Conservation (phyloP, 2,113 vertebrate species). For the Paratilapia polleni region DNA sequence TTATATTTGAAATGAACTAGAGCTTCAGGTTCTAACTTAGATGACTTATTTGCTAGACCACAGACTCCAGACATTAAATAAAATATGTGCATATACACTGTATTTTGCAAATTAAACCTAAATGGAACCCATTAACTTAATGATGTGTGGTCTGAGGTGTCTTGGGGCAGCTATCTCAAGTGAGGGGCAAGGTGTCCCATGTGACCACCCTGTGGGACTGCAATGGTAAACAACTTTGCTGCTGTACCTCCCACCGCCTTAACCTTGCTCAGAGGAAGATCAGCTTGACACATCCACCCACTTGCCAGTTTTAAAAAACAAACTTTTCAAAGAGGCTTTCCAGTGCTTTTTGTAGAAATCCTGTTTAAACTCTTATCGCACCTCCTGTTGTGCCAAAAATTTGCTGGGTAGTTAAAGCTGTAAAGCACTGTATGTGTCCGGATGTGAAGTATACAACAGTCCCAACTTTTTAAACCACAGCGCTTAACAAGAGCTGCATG, state of each 20-base stretch:
- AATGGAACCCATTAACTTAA: not conserved
- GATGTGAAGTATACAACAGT: not conserved
- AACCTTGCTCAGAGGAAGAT: slow-evolving; percentile 37
- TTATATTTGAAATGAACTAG: not conserved
- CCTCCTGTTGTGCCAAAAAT: not conserved
- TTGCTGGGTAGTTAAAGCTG: not conserved
- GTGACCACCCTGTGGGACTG: slow-evolving; percentile 47
- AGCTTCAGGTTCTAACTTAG: not conserved
- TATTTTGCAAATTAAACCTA: not conserved
- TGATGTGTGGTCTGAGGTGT: slow-evolving; percentile 18
- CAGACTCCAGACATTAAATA: not conserved
- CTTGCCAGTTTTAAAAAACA: slow-evolving; percentile 16
- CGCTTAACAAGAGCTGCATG: not conserved
- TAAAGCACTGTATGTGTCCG: not conserved
- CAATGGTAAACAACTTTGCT: slow-evolving; percentile 57
- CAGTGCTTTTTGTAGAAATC: not conserved
- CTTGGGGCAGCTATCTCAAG: slow-evolving; percentile 29
- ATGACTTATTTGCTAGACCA: slow-evolving; percentile 9
- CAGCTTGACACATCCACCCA: slow-evolving; percentile 39
- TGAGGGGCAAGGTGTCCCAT: slow-evolving; percentile 49
- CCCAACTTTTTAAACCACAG: not conserved
- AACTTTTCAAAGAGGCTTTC: slow-evolving; percentile 35
- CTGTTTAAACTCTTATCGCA: not conserved
- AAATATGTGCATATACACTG: not conserved
- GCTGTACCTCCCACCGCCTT: slow-evolving; percentile 38